Evolutionary conservation across 2,113 vertebrate genomes (phyloP), one percentile per base, ranked within the genome.

Genomic region (Laticauda colubrina): DNA sequence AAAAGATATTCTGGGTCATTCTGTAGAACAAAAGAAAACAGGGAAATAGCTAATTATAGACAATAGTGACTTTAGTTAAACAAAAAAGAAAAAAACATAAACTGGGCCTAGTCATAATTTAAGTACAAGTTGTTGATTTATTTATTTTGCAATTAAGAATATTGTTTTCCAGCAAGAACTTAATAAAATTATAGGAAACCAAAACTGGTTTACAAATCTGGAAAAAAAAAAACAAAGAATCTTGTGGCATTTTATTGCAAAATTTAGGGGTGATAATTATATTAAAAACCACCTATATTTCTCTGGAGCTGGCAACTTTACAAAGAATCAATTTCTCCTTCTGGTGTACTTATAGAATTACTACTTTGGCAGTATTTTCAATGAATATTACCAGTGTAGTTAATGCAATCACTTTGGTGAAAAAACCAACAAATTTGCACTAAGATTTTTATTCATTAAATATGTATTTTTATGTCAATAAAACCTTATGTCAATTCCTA

Each of bases 41-140:
- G 57, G 54, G 90, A 96, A 95, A 86, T 43, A 89, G 92, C 90
- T 97, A 95, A 96, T 96, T 96, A 89, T 94, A 96, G 93, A 12
- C 48, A 93, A 88, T 11, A 56, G 7, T 75, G 75, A 53, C 94
- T 95, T 94, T 75, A 94, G 92, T 3, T 3, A 26, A 26, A 26
- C 3, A 26, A 61, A 59, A 24, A 24, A 59, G 1, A 53, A 57
- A 43, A 48, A 96, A 94, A 94, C 95, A 96, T 85, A n/a, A 55
- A 85, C 53, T 91, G 89, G 90, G 93, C 89, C 21, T 88, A 10
- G 59, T 57, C 24, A 91, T 85, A 48, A 89, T 91, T 12, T 48
- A 95, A 90, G 91, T 0, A 94, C 94, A 94, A 96, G 85, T 29
- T 51, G 89, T 94, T 81, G 93, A 56, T 81, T 81, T 39, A 20